These are phyloP conservation scores for Neotragus moschatus DNA, from an alignment of 2,113 vertebrate species.

Conservation along the genomic window DNA sequence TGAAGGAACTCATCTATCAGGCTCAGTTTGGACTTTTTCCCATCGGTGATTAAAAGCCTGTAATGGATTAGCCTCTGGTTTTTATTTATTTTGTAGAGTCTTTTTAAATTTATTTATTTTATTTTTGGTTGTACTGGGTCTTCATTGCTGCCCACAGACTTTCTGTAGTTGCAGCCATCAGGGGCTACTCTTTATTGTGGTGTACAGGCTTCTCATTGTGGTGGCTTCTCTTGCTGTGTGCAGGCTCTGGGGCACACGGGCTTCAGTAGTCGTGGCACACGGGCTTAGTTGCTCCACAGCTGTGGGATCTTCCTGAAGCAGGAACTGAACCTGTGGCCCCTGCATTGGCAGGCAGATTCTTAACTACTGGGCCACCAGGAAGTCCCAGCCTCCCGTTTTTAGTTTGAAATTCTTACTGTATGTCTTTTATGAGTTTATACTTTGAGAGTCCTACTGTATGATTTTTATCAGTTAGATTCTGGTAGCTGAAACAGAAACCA, in stretches of 20 bases:
- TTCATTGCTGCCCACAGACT: neutral
- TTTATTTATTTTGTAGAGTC: neutral
- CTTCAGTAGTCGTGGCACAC: fast-evolving
- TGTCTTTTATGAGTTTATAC: neutral
- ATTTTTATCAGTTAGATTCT: neutral
- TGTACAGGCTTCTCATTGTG: neutral
- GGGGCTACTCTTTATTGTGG: neutral
- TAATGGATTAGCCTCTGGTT: neutral
- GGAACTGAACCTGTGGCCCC: neutral
- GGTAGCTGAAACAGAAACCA: neutral
- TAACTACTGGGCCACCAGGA: neutral
- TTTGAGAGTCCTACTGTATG: neutral
- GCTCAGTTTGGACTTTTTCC: neutral
- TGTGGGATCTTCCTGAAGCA: neutral
- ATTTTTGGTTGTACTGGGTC: neutral
- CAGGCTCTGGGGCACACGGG: neutral
- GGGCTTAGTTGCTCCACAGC: neutral
- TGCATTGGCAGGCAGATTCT: neutral
- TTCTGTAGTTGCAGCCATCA: neutral
- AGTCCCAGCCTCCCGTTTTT: neutral
- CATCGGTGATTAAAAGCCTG: neutral
- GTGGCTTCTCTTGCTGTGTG: neutral
- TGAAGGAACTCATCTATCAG: neutral
- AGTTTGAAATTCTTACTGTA: neutral
- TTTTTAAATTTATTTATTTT: neutral